Evolutionary conservation across 2,888 invertebrate species (phyloP).

Genomic region (Cylloceria caligata): DNA sequence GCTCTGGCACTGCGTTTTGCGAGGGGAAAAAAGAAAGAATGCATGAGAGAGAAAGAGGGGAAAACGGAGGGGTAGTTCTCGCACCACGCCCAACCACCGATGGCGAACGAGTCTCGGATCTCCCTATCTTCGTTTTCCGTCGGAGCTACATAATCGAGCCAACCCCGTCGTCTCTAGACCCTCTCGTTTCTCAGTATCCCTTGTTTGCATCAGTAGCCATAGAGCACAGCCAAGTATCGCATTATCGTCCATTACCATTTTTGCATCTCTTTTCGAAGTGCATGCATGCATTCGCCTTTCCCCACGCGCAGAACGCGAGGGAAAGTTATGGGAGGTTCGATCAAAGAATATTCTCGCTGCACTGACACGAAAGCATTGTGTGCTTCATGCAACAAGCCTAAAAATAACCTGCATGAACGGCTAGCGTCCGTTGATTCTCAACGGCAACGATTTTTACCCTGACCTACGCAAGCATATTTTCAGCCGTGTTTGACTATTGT

Average conservation of each 20-base stretch:
- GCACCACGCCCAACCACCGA: conserved; percentile 84
- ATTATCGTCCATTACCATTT: conserved; percentile 83
- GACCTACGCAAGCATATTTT: conserved; percentile 67
- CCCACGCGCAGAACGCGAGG: conserved; percentile 20
- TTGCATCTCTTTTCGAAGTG: conserved; percentile 79
- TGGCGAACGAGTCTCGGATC: conserved; percentile 76
- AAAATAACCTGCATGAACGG: conserved; percentile 13
- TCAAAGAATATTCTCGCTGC: not conserved
- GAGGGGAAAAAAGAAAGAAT: conserved; percentile 31
- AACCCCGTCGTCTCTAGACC: conserved; percentile 35
- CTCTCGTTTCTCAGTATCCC: conserved; percentile 63
- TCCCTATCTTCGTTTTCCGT: conserved; percentile 69
- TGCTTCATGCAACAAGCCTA: not conserved
- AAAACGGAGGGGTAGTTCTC: conserved; percentile 62
- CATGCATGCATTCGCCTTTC: conserved; percentile 60
- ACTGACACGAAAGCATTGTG: not conserved
- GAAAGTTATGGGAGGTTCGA: conserved; percentile 29
- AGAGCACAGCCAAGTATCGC: conserved; percentile 63
- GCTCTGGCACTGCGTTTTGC: not conserved
- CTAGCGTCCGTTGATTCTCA: conserved; percentile 31
- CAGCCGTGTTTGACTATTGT: conserved; percentile 52
- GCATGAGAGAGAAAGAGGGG: conserved; percentile 56
- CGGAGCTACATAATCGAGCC: conserved; percentile 54
- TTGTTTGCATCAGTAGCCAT: conserved; percentile 34
- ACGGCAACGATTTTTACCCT: conserved; percentile 60